Conservation (phyloP, 2,113 vertebrate species). For the Tachuris rubrigastra region DNA sequence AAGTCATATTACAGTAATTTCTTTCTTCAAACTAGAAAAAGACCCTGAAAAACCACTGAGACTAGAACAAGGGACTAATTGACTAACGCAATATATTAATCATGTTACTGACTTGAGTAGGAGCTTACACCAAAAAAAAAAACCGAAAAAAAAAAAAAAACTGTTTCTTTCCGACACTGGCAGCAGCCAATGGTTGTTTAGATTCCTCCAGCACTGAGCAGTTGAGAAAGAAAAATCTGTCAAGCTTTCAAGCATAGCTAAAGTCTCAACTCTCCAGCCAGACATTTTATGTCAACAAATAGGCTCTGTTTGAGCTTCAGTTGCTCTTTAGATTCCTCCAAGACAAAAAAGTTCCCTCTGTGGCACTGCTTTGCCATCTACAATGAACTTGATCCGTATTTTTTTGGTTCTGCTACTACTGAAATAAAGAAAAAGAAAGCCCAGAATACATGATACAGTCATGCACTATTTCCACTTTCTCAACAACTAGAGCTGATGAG, state of each 20-base stretch:
- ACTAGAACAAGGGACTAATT: conserved; percentile 41
- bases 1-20: background rate
- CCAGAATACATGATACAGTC: background rate
- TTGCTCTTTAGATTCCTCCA: conserved; percentile 10
- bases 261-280: conserved; percentile 5
- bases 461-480: background rate
- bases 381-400: background rate
- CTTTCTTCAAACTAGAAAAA: conserved; percentile 13
- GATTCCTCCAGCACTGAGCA: background rate
- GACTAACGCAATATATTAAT: conserved; percentile 18
- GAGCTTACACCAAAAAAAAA: background rate
- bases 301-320: background rate
- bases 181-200: conserved; percentile 21
- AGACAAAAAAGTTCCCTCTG: background rate
- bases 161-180: background rate
- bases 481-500: background rate
- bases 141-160: background rate
- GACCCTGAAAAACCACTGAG: background rate
- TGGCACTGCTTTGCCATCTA: background rate
- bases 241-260: conserved; percentile 39
- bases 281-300: conserved; percentile 49
- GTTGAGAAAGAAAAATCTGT: conserved; percentile 8
- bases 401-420: background rate
- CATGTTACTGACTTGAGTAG: conserved; percentile 1
- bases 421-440: background rate